phyloP scores from a whole-genome alignment of 2,113 vertebrate genomes.

The Zapornia atra region DNA sequence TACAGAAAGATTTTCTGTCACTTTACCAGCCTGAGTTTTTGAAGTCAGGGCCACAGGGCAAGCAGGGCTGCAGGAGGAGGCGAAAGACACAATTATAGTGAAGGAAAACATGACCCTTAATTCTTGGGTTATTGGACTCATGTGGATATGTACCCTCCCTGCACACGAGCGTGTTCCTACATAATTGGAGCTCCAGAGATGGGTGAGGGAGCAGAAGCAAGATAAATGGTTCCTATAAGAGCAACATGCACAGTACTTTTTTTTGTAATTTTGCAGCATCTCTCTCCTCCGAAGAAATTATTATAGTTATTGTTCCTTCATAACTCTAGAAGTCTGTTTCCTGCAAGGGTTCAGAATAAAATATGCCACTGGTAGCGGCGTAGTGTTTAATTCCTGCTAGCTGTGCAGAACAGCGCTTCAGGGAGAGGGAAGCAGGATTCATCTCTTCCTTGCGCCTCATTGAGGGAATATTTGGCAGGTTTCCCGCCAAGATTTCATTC shows the following conservation, averaged over 20 bases:
- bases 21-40: not conserved
- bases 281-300: not conserved
- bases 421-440: not conserved
- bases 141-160: not conserved
- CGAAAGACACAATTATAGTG: not conserved
- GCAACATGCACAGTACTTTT: not conserved
- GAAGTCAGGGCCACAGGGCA: not conserved
- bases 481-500: not conserved
- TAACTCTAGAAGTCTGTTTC: not conserved
- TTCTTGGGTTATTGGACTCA: not conserved
- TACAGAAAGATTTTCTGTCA: not conserved
- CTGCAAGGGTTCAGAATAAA: not conserved
- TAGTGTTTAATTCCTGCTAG: conserved; percentile 1
- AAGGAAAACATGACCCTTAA: not conserved
- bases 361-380: not conserved
- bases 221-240: not conserved
- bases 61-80: not conserved
- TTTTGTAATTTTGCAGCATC: not conserved
- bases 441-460: not conserved
- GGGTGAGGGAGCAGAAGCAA: not conserved
- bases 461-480: not conserved
- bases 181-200: not conserved
- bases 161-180: not conserved
- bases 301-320: not conserved
- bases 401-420: not conserved